A percentile compares a stretch with the other conserved stretches of the same genome.
Conservation (phyloP, 2,113 vertebrate genomes). For the Tichodroma muraria region DNA sequence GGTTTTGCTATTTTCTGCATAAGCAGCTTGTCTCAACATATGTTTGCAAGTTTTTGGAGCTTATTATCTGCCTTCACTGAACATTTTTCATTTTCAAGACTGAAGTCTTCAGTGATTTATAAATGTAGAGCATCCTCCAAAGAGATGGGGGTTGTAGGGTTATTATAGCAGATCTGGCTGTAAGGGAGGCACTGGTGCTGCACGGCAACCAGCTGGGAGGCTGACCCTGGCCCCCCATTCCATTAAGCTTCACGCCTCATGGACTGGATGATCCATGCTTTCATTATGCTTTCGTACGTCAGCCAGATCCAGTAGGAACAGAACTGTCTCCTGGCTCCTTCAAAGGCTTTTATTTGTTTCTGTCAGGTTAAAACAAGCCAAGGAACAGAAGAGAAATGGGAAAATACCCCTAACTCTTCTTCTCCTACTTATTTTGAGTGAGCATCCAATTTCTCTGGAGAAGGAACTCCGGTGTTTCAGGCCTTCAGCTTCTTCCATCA, state of each 20-base stretch:
- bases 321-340: background rate
- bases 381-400: background rate
- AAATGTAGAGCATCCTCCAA: background rate
- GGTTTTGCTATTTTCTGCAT: background rate
- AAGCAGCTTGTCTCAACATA: background rate
- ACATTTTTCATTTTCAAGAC: background rate
- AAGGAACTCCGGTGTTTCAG: background rate
- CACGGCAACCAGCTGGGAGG: rapidly evolving
- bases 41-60: background rate
- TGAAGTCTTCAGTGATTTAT: background rate
- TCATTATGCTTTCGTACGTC: background rate
- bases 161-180: background rate
- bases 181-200: background rate
- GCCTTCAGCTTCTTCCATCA: background rate
- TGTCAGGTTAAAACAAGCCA: background rate
- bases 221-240: background rate
- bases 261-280: background rate
- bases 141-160: background rate
- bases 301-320: background rate
- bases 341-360: background rate
- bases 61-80: background rate
- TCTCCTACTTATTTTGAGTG: background rate
- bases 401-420: background rate
- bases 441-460: background rate
- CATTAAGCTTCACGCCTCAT: background rate